Base-by-base conservation (phyloP, 1,140 invertebrate species). In the Centruroides vittatus region DNA sequence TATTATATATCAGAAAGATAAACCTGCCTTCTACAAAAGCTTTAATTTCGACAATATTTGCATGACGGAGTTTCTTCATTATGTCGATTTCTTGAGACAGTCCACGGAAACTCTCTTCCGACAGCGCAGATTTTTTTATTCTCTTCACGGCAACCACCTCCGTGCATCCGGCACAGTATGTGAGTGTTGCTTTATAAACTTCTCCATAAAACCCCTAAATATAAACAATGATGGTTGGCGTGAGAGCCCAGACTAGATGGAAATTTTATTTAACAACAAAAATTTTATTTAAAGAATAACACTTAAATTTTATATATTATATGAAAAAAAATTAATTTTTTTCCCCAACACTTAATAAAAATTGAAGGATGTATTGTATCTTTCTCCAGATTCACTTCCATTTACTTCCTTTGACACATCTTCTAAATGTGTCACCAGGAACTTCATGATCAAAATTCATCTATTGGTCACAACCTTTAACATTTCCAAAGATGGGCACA, bases 41-140 rank as follows among this genome's bases (percentile, higher is more conserved):
- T 55, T 87, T 80, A 65, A 93, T 89, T 73, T 86, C 80, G 0
- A 93, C 89, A 63, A 94, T 88, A 72, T 93, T 93, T 51, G 79
- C 80, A 75, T 93, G 91, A 63, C 85, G 80, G 34, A 94, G 73
- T 0, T 78, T 81, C 74, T 86, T 84, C 83, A 89, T 87, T 35
- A 90, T 89, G 35, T 76, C 71, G 52, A 86, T 86, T 79, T 88
- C 86, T 74, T 73, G 47, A 47, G 65, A 6, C 59, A 48, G 35
- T 60, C 61, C 35, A 58, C 65, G 46, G 61, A 62, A 13, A 50
- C 59, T 36, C 59, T 67, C 35, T 48, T 61, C 47, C 46, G 55
- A 52, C 56, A 62, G 58, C 63, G 59, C 53, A 58, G 66, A 76
- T 70, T 79, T 85, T 23, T 63, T 61, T 1, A 89, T 72, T 67